phyloP scores from a whole-genome alignment of 2,113 vertebrate species.

The Psittacus erithacus region DNA sequence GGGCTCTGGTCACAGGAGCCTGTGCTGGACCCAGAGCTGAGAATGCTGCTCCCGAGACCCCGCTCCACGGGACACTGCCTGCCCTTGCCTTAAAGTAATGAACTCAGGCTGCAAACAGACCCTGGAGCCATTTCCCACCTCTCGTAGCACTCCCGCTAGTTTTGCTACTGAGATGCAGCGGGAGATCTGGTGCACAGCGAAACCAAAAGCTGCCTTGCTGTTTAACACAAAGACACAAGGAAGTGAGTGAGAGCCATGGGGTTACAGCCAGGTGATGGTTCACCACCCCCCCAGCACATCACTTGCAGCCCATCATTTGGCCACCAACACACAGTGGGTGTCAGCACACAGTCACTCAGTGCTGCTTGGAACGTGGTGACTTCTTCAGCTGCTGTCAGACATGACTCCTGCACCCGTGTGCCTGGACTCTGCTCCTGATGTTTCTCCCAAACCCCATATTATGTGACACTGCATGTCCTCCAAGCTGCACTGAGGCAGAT shows the following conservation, averaged over 20 bases:
- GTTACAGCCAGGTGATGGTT: neutral
- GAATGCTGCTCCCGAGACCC: rapidly evolving
- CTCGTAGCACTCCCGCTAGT: neutral
- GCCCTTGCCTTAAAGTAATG: neutral
- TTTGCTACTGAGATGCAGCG: neutral
- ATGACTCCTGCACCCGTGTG: neutral
- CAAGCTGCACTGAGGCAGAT: rapidly evolving
- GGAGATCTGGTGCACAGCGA: neutral
- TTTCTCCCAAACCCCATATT: neutral
- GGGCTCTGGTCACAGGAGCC: neutral
- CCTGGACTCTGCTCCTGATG: rapidly evolving
- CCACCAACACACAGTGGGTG: neutral
- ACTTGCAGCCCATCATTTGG: neutral
- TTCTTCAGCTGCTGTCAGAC: neutral
- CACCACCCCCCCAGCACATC: neutral
- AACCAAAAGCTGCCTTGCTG: neutral
- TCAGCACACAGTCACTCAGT: neutral
- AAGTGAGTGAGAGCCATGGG: neutral
- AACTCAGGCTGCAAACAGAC: neutral
- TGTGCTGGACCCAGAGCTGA: neutral
- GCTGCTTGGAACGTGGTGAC: neutral
- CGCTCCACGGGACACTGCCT: rapidly evolving
- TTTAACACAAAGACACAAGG: neutral
- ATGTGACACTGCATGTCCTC: neutral
- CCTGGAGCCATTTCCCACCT: neutral